Conservation (phyloP, 2,797 vertebrate genomes). For the Cetoscarus ocellatus region DNA sequence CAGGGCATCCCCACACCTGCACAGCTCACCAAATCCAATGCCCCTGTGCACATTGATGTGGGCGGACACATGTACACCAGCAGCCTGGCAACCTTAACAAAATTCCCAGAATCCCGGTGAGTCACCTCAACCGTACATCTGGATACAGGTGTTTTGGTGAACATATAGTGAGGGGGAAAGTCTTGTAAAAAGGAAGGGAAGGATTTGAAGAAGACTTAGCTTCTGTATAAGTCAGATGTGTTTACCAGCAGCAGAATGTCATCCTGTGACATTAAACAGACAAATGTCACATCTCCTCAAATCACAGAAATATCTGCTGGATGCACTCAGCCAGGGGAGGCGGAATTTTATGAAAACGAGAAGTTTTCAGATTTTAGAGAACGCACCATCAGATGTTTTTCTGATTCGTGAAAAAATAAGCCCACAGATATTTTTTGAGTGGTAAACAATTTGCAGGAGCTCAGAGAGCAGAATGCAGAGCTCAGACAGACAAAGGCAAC, state of each 20-base stretch:
- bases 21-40: conserved; percentile 98
- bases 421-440: conserved; percentile 51
- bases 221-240: conserved; percentile 36
- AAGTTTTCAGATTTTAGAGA: conserved; percentile 1
- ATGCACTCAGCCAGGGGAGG: conserved; percentile 11
- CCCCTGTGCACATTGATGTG: conserved; percentile 98
- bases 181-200: not conserved
- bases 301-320: conserved; percentile 41
- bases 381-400: conserved; percentile 12
- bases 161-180: not conserved
- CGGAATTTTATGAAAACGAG: not conserved
- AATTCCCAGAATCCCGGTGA: conserved; percentile 98
- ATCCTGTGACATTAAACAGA: conserved; percentile 55
- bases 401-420: conserved; percentile 17
- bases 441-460: conserved; percentile 62
- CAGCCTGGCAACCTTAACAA: conserved; percentile 97
- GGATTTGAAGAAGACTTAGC: conserved; percentile 14
- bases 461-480: conserved; percentile 57
- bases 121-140: conserved; percentile 19
- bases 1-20: conserved; percentile 98
- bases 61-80: conserved; percentile 99
- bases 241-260: conserved; percentile 52
- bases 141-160: conserved; percentile 1
- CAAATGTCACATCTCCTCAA: conserved; percentile 66
- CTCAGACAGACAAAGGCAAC: conserved; percentile 83